Evolutionary conservation across 2,888 invertebrate species (phyloP), one percentile per base, ranked within the genome.

Genomic region (Gymnocheta viridis): DNA sequence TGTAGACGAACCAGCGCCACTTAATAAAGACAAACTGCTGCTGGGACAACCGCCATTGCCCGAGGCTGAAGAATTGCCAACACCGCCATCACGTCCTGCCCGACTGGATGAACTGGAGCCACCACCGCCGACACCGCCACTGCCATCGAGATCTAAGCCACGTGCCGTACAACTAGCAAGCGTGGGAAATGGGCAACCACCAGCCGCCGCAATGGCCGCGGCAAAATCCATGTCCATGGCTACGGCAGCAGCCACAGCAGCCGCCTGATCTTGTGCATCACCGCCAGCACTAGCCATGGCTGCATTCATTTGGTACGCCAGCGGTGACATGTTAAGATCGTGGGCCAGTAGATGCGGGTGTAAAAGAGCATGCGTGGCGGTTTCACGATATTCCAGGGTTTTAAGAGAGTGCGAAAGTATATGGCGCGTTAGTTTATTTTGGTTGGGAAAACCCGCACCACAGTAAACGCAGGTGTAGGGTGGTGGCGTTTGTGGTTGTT

Each of bases 361-460:
- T 92, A 92, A 92, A 89, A 92, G 91, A 92, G 93, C 89, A 86
- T 90, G 88, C 51, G 89, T 88, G 92, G 93, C 89, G 92, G 93
- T 91, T 91, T 97, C 96, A 88, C 96, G 95, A 92, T 95, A 96
- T 94, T 96, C 97, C 91, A 97, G 94, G 88, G 96, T 95, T 93
- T 97, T 97, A 92, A 97, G 94, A 91, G 96, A 96, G 93, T 97
- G 97, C 91, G 96, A 96, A 90, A 97, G 94, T 93, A 97, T 96
- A 93, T 97, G 97, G 91, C 97, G 94, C 91, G 97, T 96, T 92
- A 97, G 94, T 94, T 97, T 97, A 94, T 96, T 96, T 94, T 96
- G 97, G 93, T 96, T 96, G 89, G 96, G 96, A 93, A 97, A 97
- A 92, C 95, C 94, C 90, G 95, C 95, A 92, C 96, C 96, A 94